Base-by-base conservation (phyloP, 2,888 invertebrate genomes). In the Piscicola geometra region DNA sequence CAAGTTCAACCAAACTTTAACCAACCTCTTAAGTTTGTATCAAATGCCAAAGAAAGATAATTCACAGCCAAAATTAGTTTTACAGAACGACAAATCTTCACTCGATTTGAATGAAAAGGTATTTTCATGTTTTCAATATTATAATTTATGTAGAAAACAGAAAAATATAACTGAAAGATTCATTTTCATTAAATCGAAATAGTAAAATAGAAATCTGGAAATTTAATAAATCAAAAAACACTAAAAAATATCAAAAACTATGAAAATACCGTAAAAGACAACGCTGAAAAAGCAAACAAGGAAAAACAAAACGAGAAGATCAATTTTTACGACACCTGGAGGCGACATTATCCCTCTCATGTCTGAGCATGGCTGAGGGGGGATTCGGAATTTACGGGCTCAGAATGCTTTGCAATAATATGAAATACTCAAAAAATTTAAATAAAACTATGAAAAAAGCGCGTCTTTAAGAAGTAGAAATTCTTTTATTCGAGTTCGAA, bases 291-390 rank as follows among this genome's bases (percentile, higher is more conserved):
- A 56, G 3, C 21, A 21, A 56, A 21, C 25, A 25, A 15, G 60
- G 25, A 25, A 56, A 56, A 56, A 56, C 9, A 56, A n/a, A n/a
- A n/a, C n/a, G n/a, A n/a, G n/a, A 25, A 56, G 60, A 56, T 56
- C 60, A 25, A 56, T 56, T 56, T 56, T 56, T 56, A 56, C 60
- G 60, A 56, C 60, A 25, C 60, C 60, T 56, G 25, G n/a, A 56
- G 60, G 60, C n/a, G 60, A 21, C 60, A 56, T 56, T 56, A 56
- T 9, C n/a, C 25, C 60, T 56, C 60, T 56, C 60, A 25, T 56
- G 60, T 56, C 60, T 25, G 15, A 5, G 25, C 60, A 56, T 56
- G 25, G 3, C 60, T 5, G 60, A 18, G 25, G 60, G 25, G n/a
- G n/a, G 60, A 56, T 5, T 3, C 60, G n/a, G 60, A 25, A 56